Base-by-base conservation (phyloP, 2,113 vertebrate species). In the Larimichthys polyactis region DNA sequence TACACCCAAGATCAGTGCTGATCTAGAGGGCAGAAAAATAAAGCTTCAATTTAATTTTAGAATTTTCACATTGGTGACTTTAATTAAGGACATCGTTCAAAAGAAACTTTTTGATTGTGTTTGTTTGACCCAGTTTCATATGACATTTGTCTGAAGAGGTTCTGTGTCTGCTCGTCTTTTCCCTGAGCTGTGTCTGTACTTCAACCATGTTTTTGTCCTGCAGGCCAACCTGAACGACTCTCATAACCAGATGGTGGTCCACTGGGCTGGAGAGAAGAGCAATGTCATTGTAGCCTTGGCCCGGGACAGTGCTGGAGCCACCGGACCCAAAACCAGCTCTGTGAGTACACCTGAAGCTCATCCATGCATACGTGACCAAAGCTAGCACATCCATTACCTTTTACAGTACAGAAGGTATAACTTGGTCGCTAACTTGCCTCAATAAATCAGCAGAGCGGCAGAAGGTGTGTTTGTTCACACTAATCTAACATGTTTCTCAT, bases 191-290 rank as follows among this genome's bases (percentile, higher is more conserved):
- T 29, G 51, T 66, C 11, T 48, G 43, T 6, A n/a, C 4, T 57
- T 51, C 20, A 63, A 36, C 32, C 6, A 40, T 72, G 29, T 82
- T 82, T 46, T 75, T 69, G 1, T 80, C 20, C 90, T 92, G 51
- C 95, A 99, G 98, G 98, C 96, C 75, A 97, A 96, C 92, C 95
- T 99, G 90, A 98, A 99, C 0, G 98, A 99, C 86, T 99, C 98
- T 49, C 98, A 99, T 89, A 99, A 98, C 87, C 98, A 99, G 94
- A 99, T 99, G 96, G 98, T 99, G 0, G 98, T 99, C 43, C 98
- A 99, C 92, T 99, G 98, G 98, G 98, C 98, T 0, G 98, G 98
- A 75, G 97, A 99, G 94, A 99, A 97, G 89, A 99, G 98, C 93
- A 96, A 99, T 0, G 97, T 99, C 79, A 99, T 99, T 0, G 97